phyloP scores from a whole-genome alignment of 2,797 vertebrate species.

The Naso thynnoides region DNA sequence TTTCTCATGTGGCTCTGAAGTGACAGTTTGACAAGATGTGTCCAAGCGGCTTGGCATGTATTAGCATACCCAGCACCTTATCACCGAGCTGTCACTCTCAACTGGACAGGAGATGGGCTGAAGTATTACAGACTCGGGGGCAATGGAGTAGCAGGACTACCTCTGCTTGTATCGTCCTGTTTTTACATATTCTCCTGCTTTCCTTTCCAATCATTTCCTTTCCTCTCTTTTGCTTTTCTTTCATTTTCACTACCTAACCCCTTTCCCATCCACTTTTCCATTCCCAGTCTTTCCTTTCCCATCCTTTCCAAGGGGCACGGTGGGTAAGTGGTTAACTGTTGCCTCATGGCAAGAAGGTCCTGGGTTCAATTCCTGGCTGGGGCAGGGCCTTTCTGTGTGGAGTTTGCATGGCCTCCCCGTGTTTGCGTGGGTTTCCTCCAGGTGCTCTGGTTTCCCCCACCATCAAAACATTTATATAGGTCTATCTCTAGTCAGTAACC shows the following conservation, averaged over 20 bases:
- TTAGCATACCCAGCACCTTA: conserved; percentile 71
- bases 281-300: not conserved
- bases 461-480: too few species aligned
- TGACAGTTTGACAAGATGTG: conserved; percentile 72
- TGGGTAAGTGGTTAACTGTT: too few species aligned
- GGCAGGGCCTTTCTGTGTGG: too few species aligned
- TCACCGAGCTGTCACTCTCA: conserved; percentile 62
- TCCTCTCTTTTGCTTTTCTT: not conserved
- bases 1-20: conserved; percentile 40
- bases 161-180: not conserved
- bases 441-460: too few species aligned
- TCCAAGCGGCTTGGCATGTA: conserved; percentile 64
- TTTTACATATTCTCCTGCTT: not conserved
- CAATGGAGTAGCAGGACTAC: conserved; percentile 4
- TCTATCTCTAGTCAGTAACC: too few species aligned
- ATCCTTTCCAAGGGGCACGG: too few species aligned
- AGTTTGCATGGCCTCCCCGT: too few species aligned
- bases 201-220: not conserved
- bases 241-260: not conserved
- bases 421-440: too few species aligned
- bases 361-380: too few species aligned
- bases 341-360: too few species aligned
- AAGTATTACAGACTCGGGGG: conserved; percentile 41
- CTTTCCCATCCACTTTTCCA: not conserved
- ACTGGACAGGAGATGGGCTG: conserved; percentile 45